Conservation (phyloP, 2,797 vertebrate genomes). For the Molossus molossus region DNA sequence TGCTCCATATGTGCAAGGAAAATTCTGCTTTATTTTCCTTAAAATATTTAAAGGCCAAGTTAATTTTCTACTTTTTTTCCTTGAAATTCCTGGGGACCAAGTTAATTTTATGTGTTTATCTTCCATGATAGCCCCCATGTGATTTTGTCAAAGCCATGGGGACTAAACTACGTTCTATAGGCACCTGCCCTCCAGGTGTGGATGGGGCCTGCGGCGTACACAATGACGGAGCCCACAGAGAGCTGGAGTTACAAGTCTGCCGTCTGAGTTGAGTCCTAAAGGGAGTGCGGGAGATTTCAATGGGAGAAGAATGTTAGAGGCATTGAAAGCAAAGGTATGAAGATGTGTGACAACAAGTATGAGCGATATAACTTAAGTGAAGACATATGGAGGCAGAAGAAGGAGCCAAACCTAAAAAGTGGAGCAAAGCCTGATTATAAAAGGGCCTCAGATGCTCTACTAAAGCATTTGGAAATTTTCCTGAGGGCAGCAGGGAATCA, state of each 20-base stretch:
- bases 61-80: neutral
- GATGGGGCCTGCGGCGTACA: neutral
- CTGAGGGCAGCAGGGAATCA: neutral
- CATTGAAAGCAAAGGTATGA: neutral
- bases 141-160: neutral
- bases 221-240: neutral
- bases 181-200: neutral
- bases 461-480: neutral
- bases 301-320: neutral
- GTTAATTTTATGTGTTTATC: neutral
- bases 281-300: neutral
- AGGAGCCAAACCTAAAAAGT: neutral
- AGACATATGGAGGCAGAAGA: neutral
- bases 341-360: neutral
- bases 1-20: neutral
- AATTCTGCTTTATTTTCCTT: conserved; percentile 4
- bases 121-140: neutral
- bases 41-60: neutral
- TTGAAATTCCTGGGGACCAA: neutral
- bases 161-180: neutral
- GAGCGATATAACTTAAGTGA: neutral
- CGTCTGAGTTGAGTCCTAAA: neutral
- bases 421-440: neutral
- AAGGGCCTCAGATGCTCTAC: neutral
- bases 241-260: neutral